Evolutionary conservation across 1,140 invertebrate genomes (phyloP).

Genomic region (Bombyx mori): DNA sequence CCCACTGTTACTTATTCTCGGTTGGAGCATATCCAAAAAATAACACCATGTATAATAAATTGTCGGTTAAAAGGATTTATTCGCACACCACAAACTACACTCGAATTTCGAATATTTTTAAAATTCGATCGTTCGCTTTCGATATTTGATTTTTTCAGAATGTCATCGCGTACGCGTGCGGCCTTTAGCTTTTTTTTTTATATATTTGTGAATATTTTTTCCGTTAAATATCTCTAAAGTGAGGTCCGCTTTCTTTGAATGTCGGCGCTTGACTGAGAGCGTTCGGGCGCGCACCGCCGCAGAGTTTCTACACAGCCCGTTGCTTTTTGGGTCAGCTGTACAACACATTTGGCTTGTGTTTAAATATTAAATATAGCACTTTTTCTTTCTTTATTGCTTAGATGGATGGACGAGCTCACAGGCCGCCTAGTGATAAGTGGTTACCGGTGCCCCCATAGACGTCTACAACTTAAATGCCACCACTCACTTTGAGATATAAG

Average conservation of each 20-base stretch:
- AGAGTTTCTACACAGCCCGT: constrained; percentile 11
- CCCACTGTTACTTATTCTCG: constrained; percentile 49
- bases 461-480: no score
- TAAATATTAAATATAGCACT: no score
- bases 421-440: no score
- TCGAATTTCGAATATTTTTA: not conserved
- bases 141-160: constrained; percentile 3
- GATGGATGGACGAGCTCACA: no score
- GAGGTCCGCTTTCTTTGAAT: constrained; percentile 16
- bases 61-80: constrained; percentile 1
- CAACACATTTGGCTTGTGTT: no score
- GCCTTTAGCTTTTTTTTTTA: constrained; percentile 11
- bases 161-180: constrained; percentile 16
- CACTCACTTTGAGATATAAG: no score
- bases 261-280: constrained; percentile 24
- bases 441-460: no score
- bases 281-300: constrained; percentile 18
- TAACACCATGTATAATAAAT: constrained; percentile 6
- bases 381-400: no score
- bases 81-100: constrained; percentile 15
- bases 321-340: constrained; percentile 5
- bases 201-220: no score
- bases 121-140: not conserved
- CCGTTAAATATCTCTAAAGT: not conserved
- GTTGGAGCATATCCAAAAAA: constrained; percentile 40